A percentile compares a stretch with the other conserved stretches of the same genome.
Conservation (phyloP, 1,140 invertebrate species). For the Mactra quadrangularis region DNA sequence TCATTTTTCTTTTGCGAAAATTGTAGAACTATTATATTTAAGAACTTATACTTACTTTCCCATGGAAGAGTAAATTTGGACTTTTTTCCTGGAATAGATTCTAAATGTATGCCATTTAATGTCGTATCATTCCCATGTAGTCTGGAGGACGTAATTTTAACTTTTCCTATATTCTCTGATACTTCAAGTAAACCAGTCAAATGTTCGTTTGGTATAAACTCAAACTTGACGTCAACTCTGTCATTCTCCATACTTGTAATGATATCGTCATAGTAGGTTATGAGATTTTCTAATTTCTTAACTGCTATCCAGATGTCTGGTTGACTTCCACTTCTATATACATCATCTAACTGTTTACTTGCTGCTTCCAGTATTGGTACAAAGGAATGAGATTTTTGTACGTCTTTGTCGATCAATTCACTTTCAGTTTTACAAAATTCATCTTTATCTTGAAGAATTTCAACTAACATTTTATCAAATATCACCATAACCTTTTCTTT, state of each 20-base stretch:
- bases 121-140: conserved; percentile 11
- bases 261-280: conserved; percentile 39
- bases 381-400: background rate
- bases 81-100: background rate
- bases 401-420: conserved; percentile 26
- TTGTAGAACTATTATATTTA: too few relatives aligned
- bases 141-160: conserved; percentile 37
- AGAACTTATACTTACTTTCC: conserved; percentile 9
- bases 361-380: conserved; percentile 7
- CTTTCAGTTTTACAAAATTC: conserved; percentile 43
- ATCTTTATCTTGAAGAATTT: conserved; percentile 47
- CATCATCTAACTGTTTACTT: conserved; percentile 6
- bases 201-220: conserved; percentile 49
- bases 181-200: conserved; percentile 13
- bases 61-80: conserved; percentile 14
- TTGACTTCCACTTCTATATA: background rate
- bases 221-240: conserved; percentile 34
- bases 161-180: conserved; percentile 42
- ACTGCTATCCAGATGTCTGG: conserved; percentile 32
- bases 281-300: conserved; percentile 34
- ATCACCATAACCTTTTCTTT: conserved; percentile 36
- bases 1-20: too few relatives aligned
- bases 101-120: background rate
- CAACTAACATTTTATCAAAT: conserved; percentile 39
- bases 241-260: conserved; percentile 38